phyloP scores from a whole-genome alignment of 2,888 invertebrate species.

The Idaea dimidiata region DNA sequence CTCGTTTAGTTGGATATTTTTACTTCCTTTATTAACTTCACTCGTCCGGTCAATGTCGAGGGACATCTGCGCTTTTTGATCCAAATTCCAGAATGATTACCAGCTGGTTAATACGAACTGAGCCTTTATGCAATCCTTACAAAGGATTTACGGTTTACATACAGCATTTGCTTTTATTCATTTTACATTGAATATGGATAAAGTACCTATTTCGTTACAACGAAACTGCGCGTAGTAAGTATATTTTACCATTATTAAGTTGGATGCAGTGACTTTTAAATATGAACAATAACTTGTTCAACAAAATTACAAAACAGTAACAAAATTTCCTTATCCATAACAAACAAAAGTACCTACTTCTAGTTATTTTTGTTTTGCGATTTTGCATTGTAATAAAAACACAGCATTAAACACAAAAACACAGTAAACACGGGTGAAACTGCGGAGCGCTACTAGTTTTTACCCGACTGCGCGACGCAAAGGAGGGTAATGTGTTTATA shows the following conservation, averaged over 20 bases:
- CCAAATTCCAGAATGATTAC: neutral
- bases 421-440: too few species aligned
- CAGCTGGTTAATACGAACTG: slow-evolving; percentile 2
- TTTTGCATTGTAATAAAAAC: too few species aligned
- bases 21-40: neutral
- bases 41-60: neutral
- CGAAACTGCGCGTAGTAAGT: neutral
- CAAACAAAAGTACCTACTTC: too few species aligned
- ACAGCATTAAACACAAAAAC: too few species aligned
- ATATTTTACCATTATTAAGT: neutral
- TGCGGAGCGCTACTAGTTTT: too few species aligned
- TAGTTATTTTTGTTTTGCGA: too few species aligned
- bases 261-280: neutral
- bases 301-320: too few species aligned
- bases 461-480: too few species aligned
- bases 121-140: slow-evolving; percentile 5
- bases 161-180: neutral
- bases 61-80: slow-evolving; percentile 3
- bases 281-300: too few species aligned
- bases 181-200: neutral
- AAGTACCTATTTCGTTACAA: neutral
- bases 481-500: too few species aligned
- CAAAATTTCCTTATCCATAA: too few species aligned
- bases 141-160: neutral
- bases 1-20: neutral